Conservation (phyloP, 1,140 invertebrate genomes). For the Drosophila asahinai region DNA sequence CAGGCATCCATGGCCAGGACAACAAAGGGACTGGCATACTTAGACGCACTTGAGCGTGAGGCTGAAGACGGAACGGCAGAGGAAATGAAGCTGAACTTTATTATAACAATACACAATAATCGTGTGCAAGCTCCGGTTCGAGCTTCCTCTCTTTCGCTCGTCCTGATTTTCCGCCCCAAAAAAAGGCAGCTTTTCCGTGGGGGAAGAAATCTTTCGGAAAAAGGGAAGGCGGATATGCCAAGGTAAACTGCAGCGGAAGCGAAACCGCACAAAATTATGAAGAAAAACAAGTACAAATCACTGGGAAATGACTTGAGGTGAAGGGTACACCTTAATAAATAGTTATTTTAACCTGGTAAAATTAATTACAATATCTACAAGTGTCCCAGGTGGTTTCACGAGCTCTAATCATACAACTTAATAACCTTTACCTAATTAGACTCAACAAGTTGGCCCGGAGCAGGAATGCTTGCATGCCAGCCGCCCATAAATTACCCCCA, state of each 20-base stretch:
- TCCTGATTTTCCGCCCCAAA: conserved; percentile 21
- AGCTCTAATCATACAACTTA: no score
- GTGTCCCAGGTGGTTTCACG: no score
- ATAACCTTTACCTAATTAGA: neutral
- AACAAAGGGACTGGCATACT: conserved; percentile 64
- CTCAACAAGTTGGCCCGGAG: neutral
- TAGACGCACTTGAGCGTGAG: conserved; percentile 39
- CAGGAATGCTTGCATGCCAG: neutral
- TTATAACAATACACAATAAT: conserved; percentile 78
- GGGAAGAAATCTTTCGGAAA: conserved; percentile 41
- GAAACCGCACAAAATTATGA: conserved; percentile 21
- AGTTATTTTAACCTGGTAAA: no score
- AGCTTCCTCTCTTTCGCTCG: neutral
- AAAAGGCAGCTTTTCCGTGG: neutral
- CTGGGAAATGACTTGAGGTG: no score
- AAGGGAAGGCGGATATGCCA: conserved; percentile 45
- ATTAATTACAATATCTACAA: neutral
- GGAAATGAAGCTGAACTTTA: conserved; percentile 79
- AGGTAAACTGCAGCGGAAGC: conserved; percentile 43
- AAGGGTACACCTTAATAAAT: no score
- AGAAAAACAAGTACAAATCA: conserved; percentile 9
- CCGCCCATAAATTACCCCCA: neutral
- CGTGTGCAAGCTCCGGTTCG: conserved; percentile 38
- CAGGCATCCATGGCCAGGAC: conserved; percentile 40
- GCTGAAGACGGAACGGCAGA: conserved; percentile 21